Evolutionary conservation across 2,888 invertebrate species (phyloP).

Genomic region (Acanthosepion esculentum): DNA sequence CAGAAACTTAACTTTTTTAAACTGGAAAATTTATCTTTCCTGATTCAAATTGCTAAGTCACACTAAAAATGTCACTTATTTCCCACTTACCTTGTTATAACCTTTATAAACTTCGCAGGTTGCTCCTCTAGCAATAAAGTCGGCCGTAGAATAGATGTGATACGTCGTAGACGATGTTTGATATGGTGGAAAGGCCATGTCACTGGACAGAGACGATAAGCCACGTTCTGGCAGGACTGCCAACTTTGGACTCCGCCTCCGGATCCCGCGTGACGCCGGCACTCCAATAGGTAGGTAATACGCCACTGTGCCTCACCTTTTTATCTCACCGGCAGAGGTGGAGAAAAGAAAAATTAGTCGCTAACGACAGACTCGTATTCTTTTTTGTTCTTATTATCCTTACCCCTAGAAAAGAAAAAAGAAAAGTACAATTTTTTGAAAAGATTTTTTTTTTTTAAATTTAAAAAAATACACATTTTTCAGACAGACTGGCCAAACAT

Average conservation of each 20-base stretch:
- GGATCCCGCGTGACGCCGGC: not conserved
- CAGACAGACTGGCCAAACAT: too few relatives aligned
- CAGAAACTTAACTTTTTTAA: too few relatives aligned
- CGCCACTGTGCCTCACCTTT: not conserved
- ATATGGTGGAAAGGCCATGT: not conserved
- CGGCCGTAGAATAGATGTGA: constrained; percentile 13
- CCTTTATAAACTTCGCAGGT: constrained; percentile 97
- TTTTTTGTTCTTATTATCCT: not conserved
- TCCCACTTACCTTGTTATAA: constrained; percentile 83
- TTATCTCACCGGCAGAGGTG: not conserved
- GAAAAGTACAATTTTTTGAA: not conserved
- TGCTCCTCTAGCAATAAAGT: constrained; percentile 89
- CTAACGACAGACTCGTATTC: not conserved
- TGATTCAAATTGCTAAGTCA: too few relatives aligned
- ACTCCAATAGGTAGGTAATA: not conserved
- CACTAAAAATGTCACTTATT: not conserved
- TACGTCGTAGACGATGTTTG: not conserved
- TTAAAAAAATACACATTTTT: too few relatives aligned
- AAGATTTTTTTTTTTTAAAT: too few relatives aligned
- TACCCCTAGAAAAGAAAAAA: not conserved
- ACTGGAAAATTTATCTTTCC: too few relatives aligned
- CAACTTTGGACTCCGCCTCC: not conserved
- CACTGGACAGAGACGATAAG: not conserved
- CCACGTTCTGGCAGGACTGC: not conserved
- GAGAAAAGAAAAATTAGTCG: not conserved